phyloP scores from a whole-genome alignment of 2,888 invertebrate species.

The Thymelicus lineola region DNA sequence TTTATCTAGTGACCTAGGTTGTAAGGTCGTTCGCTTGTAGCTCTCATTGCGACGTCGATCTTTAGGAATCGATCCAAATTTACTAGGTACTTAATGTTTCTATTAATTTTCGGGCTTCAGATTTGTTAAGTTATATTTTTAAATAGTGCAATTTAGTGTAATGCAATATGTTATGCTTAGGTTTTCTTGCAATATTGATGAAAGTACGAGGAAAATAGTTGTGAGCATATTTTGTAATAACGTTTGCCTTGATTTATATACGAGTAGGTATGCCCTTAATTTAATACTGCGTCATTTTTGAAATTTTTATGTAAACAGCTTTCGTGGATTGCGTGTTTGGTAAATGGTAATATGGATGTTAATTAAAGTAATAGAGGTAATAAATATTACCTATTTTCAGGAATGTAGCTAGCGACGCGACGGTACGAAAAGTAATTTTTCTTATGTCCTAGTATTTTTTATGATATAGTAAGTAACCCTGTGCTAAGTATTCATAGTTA shows the following conservation, averaged over 20 bases:
- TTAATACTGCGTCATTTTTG: background rate
- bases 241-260: background rate
- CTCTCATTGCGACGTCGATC: constrained; percentile 7
- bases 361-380: no score
- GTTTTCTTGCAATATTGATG: background rate
- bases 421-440: no score
- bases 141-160: background rate
- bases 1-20: background rate
- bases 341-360: no score
- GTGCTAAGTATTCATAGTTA: no score
- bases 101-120: background rate
- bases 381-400: no score
- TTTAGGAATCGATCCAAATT: background rate
- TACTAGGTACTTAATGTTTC: background rate
- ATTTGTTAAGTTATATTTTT: background rate
- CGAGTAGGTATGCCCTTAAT: background rate
- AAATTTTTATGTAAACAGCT: background rate
- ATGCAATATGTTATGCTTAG: constrained; percentile 5
- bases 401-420: no score
- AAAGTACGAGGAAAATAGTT: background rate
- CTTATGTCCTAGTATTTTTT: no score
- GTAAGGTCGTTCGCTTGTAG: constrained; percentile 23
- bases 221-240: background rate
- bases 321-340: no score
- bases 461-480: no score